Evolutionary conservation across 1,140 invertebrate genomes (phyloP), one percentile per base, ranked within the genome.

Genomic region (Trichonephila inaurata): DNA sequence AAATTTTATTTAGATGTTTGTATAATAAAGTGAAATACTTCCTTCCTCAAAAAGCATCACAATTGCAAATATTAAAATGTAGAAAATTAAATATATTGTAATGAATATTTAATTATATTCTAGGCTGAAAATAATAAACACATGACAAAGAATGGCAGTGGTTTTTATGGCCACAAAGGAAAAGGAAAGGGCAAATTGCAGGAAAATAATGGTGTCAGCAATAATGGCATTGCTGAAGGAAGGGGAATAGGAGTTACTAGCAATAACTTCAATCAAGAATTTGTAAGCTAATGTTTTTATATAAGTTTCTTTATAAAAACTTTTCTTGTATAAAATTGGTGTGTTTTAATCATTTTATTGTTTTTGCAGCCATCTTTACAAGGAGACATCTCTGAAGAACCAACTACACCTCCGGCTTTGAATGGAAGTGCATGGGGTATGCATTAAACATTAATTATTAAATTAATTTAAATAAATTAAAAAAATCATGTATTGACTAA

Each of bases 401-500:
- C 95, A 69, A 81, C 61, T 60, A 93, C 92, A 51, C 62, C 88
- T 91, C 89, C 87, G 93, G 66, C 83, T 88, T 94, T 94, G 12
- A 94, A 95, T 88, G 95, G 95, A 82, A 95, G 95, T 94, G 95
- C 95, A 14, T 96, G 95, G 95, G 95, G 95, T 96, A 95, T 95
- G 95, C 94, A 62, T n/a, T 69, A 69, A 62, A 18, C 19, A 18
- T 18, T 21, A 21, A 62, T 62, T 62, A 16, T 62, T 62, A 6
- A 6, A 18, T 19, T 2, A 62, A 62, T 16, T 5, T 62, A 18
- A 62, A 62, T 2, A 62, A 6, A 16, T 62, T 62, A 62, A 3
- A 18, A 18, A 62, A 16, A 62, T 19, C 14, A 16, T 62, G 14
- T 62, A 62, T 62, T 62, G 12, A 62, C 0, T 1, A 62, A 51